phyloP scores from a whole-genome alignment of 2,888 invertebrate species.

The Schizaphis graminum region DNA sequence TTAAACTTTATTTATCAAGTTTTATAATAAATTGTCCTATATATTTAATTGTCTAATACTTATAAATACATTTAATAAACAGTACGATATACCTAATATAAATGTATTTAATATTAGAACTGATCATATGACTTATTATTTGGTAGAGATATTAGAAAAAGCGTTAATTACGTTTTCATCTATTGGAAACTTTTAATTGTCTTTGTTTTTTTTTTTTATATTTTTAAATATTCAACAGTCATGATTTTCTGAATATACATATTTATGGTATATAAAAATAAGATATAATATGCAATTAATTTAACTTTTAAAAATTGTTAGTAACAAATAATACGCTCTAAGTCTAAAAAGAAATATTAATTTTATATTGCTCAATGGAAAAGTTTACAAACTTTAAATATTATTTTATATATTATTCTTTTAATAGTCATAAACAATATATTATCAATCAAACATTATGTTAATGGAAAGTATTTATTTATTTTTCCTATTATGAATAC shows the following conservation, averaged over 20 bases:
- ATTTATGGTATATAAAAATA: no score
- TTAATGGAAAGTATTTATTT: background rate
- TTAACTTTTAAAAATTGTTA: background rate
- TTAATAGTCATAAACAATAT: background rate
- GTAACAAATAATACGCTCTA: background rate
- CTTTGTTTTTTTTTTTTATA: background rate
- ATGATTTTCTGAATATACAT: background rate
- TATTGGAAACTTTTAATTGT: background rate
- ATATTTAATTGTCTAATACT: background rate
- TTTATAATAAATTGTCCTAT: background rate
- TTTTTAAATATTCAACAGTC: background rate
- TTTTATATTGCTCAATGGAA: background rate
- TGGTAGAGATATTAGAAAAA: background rate
- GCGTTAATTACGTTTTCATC: background rate
- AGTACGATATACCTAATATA: background rate
- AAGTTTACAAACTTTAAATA: background rate
- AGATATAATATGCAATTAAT: background rate
- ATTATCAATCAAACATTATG: background rate
- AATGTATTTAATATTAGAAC: background rate
- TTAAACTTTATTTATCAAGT: background rate
- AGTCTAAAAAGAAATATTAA: background rate
- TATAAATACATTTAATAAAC: constrained; percentile 30
- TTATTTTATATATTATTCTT: background rate
- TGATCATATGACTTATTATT: background rate
- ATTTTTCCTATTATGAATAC: background rate